Percentiles rank a stretch among this genome's conserved stretches.
Evolutionary conservation across 2,113 vertebrate genomes (phyloP).

Genomic region (Dendrocopos noguchii): DNA sequence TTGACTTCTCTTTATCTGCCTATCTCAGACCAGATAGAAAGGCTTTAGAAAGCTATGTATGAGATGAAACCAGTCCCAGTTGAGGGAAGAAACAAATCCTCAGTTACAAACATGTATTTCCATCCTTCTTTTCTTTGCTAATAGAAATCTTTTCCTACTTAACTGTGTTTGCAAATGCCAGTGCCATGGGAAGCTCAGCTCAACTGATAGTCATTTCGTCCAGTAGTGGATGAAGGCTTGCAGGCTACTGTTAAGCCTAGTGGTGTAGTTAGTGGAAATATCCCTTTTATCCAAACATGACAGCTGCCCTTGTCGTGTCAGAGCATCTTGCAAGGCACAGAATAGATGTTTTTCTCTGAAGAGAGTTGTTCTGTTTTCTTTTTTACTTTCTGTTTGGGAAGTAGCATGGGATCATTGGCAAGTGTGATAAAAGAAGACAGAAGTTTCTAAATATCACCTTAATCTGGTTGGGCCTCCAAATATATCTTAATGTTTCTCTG

Average conservation of each 20-base stretch:
- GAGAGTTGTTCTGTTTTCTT: not conserved
- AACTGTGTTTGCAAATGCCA: not conserved
- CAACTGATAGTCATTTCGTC: rapidly evolving
- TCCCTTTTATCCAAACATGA: not conserved
- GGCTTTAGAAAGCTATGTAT: not conserved
- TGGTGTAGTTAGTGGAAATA: not conserved
- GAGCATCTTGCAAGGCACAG: not conserved
- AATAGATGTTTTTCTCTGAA: not conserved
- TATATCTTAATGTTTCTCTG: constrained; percentile 8
- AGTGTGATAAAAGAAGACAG: not conserved
- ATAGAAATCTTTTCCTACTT: not conserved
- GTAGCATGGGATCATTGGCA: not conserved
- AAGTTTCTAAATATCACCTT: not conserved
- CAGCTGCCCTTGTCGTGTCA: not conserved
- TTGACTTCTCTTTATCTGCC: not conserved
- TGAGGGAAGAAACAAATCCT: not conserved
- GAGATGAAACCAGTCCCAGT: not conserved
- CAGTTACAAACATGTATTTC: rapidly evolving
- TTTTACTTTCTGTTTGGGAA: not conserved
- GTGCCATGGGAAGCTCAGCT: not conserved
- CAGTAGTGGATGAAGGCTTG: not conserved
- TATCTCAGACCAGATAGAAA: not conserved
- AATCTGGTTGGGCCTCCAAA: not conserved
- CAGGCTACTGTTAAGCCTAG: not conserved
- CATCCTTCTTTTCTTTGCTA: not conserved